Evolutionary conservation across 2,797 vertebrate genomes (phyloP).

Genomic region (Lutra lutra): DNA sequence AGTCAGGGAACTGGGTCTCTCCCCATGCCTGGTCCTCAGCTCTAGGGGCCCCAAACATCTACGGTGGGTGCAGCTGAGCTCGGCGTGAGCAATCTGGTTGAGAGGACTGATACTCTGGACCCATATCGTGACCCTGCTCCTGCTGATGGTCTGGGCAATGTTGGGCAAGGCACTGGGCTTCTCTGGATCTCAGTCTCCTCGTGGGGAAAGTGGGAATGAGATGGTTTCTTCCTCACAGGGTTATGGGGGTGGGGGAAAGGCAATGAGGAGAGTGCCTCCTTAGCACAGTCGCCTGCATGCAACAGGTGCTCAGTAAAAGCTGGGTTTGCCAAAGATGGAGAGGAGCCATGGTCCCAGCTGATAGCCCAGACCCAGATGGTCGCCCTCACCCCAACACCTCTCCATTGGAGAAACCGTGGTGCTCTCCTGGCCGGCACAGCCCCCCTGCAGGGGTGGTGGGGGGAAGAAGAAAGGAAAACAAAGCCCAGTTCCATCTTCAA

Average conservation of each 20-base stretch:
- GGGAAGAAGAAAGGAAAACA: conserved; percentile 49
- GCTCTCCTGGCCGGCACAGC: neutral
- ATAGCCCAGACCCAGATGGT: neutral
- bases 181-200: neutral
- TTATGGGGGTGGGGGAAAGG: neutral
- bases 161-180: neutral
- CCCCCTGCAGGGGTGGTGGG: neutral
- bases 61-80: neutral
- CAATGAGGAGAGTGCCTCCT: neutral
- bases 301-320: neutral
- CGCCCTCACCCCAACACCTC: neutral
- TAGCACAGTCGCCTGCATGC: neutral
- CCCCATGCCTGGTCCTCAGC: neutral
- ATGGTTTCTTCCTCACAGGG: neutral
- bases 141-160: no score
- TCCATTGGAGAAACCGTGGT: neutral
- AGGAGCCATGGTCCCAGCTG: neutral
- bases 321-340: neutral
- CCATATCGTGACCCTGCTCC: neutral
- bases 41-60: neutral
- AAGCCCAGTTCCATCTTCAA: conserved; percentile 71
- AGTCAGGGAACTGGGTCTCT: neutral
- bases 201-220: neutral
- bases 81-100: rapidly evolving
- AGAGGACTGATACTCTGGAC: no score